Conservation (phyloP, 2,113 vertebrate genomes). For the Athene noctua region DNA sequence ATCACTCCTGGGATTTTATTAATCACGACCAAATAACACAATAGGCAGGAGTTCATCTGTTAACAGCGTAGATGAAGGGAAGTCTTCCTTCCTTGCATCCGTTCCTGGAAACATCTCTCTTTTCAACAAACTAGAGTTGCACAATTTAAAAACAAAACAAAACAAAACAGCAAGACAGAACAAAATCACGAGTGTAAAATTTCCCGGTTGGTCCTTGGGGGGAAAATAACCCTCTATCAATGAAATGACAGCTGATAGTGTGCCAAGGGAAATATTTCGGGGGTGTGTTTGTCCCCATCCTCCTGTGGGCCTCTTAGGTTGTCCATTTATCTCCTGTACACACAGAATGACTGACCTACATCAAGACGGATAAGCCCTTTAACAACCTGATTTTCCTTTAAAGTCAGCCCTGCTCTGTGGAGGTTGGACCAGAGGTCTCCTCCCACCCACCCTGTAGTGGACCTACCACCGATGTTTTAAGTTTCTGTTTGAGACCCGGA, state of each 20-base stretch:
- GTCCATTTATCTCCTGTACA: not conserved
- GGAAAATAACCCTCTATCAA: not conserved
- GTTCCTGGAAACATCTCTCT: not conserved
- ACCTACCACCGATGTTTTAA: not conserved
- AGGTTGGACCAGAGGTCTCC: not conserved
- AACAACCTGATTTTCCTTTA: not conserved
- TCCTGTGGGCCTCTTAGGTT: not conserved
- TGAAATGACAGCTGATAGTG: not conserved
- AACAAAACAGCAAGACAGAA: not conserved
- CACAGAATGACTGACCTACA: not conserved
- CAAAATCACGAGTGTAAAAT: not conserved
- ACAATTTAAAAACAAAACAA: not conserved
- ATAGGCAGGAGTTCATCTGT: not conserved
- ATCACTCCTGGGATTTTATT: not conserved
- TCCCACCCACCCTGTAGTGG: not conserved
- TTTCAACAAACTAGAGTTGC: not conserved
- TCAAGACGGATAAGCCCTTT: not conserved
- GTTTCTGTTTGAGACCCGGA: not conserved
- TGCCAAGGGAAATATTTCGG: not conserved
- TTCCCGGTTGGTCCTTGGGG: not conserved
- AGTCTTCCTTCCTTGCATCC: not conserved
- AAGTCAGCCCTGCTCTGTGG: not conserved
- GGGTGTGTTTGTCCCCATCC: not conserved
- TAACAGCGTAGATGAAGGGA: not conserved
- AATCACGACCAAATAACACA: not conserved